Evolutionary conservation across 2,888 invertebrate genomes (phyloP).

Genomic region (Amphimallon solstitiale): DNA sequence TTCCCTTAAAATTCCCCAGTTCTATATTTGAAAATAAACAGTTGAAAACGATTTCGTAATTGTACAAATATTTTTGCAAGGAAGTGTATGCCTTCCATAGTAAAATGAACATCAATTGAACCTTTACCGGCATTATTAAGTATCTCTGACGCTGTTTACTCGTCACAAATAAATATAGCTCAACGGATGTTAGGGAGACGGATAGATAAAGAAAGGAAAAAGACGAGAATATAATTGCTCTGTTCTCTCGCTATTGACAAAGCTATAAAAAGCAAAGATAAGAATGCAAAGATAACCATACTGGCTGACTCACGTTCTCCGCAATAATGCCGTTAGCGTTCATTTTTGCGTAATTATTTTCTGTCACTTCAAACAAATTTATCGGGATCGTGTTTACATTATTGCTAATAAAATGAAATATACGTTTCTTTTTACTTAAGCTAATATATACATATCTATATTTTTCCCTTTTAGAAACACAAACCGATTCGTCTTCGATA

Average conservation of each 20-base stretch:
- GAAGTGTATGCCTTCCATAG: too few relatives aligned
- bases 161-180: neutral
- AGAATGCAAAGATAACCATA: slow-evolving; percentile 24
- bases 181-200: slow-evolving; percentile 5
- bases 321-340: slow-evolving; percentile 30
- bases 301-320: slow-evolving; percentile 5
- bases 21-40: too few relatives aligned
- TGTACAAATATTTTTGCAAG: too few relatives aligned
- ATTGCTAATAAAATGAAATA: slow-evolving; percentile 1
- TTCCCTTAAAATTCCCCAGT: too few relatives aligned
- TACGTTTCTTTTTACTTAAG: too few relatives aligned
- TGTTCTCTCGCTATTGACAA: slow-evolving; percentile 25
- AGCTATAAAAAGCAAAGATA: slow-evolving; percentile 26
- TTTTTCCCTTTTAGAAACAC: too few relatives aligned
- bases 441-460: too few relatives aligned
- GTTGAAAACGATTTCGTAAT: too few relatives aligned
- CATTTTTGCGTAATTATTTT: slow-evolving; percentile 30
- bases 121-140: too few relatives aligned
- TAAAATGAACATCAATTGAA: too few relatives aligned
- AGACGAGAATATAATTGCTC: slow-evolving; percentile 18
- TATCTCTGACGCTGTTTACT: too few relatives aligned
- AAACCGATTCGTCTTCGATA: too few relatives aligned
- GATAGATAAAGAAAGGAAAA: slow-evolving; percentile 16
- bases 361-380: slow-evolving; percentile 26
- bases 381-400: slow-evolving; percentile 9